Conservation (phyloP, 2,888 invertebrate genomes). For the Trichogramma dendrolimi region DNA sequence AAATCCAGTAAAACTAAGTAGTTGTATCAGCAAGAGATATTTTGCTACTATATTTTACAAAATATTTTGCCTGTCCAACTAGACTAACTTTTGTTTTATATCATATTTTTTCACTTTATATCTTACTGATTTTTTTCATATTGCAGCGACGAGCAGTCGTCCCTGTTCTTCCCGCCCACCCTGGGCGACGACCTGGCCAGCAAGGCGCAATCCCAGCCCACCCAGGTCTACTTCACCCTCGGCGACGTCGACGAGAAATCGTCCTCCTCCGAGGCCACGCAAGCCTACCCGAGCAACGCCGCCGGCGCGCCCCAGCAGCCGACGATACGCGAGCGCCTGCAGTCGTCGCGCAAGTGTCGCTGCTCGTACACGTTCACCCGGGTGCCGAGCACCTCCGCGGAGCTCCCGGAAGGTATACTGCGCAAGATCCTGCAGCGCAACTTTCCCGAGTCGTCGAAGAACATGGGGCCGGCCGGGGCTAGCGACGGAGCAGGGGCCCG, state of each 20-base stretch:
- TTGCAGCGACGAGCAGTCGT: constrained; percentile 9
- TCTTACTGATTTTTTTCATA: neutral
- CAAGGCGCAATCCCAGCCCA: constrained; percentile 15
- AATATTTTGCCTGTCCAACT: too few relatives aligned
- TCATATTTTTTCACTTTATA: too few relatives aligned
- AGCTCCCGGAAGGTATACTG: constrained; percentile 44
- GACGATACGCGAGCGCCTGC: constrained; percentile 23
- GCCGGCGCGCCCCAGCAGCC: neutral
- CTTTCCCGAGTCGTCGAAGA: constrained; percentile 48
- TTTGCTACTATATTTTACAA: too few relatives aligned
- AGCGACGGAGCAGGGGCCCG: constrained; percentile 24
- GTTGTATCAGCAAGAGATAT: too few relatives aligned
- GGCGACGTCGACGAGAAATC: constrained; percentile 42
- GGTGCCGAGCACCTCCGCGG: constrained; percentile 46
- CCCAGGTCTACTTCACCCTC: constrained; percentile 45
- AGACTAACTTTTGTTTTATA: neutral
- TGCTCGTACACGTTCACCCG: constrained; percentile 42
- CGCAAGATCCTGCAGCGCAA: constrained; percentile 48
- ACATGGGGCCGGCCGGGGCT: constrained; percentile 37
- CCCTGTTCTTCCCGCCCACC: neutral
- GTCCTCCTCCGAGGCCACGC: constrained; percentile 1
- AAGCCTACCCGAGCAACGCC: constrained; percentile 6
- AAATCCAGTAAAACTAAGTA: too few relatives aligned
- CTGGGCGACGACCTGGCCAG: constrained; percentile 1
- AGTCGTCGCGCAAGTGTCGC: constrained; percentile 38